Conservation (phyloP, 1,140 invertebrate species). For the Gerris buenoi region DNA sequence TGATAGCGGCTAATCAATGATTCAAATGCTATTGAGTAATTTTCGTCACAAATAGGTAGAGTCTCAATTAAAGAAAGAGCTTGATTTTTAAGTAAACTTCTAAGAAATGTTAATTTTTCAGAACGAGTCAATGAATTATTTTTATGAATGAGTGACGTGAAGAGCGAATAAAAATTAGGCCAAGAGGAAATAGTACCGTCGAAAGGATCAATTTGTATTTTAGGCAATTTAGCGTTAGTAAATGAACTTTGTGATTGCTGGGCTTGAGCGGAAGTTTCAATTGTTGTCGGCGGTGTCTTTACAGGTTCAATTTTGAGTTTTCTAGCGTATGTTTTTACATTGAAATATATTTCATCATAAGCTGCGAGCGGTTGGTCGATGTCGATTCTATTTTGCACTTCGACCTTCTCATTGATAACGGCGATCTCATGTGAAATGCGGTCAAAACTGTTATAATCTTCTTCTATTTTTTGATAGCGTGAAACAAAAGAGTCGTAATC, state of each 20-base stretch:
- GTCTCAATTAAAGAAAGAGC: not conserved
- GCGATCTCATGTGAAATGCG: not conserved
- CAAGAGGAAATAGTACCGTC: not conserved
- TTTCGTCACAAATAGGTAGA: not conserved
- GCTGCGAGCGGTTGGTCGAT: not conserved
- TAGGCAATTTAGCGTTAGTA: not conserved
- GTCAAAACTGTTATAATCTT: not conserved
- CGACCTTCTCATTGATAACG: not conserved
- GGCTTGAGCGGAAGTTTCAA: not conserved
- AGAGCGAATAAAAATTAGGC: not conserved
- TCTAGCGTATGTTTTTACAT: not conserved
- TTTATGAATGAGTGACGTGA: not conserved
- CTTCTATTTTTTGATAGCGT: constrained; percentile 10
- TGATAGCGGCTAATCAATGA: not conserved
- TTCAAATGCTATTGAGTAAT: not conserved
- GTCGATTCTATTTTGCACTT: not conserved
- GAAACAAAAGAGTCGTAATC: constrained; percentile 9
- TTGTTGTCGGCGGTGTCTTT: not conserved
- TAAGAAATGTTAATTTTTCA: not conserved
- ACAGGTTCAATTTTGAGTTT: not conserved
- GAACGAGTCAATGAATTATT: not conserved
- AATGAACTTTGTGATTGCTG: not conserved
- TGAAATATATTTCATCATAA: not conserved
- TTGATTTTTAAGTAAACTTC: not conserved
- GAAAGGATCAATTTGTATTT: not conserved